Base-by-base conservation (phyloP, 2,888 invertebrate genomes). In the Slavum lentiscoides region DNA sequence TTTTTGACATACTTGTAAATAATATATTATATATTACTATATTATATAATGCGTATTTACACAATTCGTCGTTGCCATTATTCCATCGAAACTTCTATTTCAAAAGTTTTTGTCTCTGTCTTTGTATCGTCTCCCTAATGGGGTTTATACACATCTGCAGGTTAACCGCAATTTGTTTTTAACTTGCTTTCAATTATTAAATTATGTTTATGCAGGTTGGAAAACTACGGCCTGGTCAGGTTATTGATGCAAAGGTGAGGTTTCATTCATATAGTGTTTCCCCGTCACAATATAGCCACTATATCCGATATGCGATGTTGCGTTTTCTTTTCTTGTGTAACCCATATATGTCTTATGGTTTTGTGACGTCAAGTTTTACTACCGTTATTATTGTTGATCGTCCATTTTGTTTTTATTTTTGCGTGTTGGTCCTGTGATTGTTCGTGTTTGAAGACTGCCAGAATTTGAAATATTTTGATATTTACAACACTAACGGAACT, bases 161-260 rank as follows among this genome's bases (percentile, higher is more conserved):
- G 83, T 83, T 84, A 83, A 83, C 83, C 82, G 84, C 83, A 83
- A 83, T 82, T 84, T 83, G 70, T 72, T 72, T 49, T 49, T 72
- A 80, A 80, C 70, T 72, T 72, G 80, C 80, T 80, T 80, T 80
- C 80, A 80, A 84, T 82, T 30, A 30, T 30, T 83, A 83, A 87
- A 86, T 84, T 85, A 84, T 85, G 84, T 89, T 88, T 89, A 89
- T 88, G 87, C 90, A 91, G 91, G 90, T 89, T 89, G 90, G 90
- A 89, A 91, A 89, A 89, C 91, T 92, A 88, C 92, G 92, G 88
- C 92, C 92, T 87, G 92, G 92, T 88, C 92, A 92, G 89, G 90
- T 92, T 86, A 88, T 90, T 87, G 92, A 92, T 88, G 88, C 89
- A 87, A 92, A 92, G 92, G 92, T 92, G 91, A 90, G 90, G 89